Evolutionary conservation across 2,113 vertebrate species (phyloP).

Genomic region (Vanacampus margaritifer): DNA sequence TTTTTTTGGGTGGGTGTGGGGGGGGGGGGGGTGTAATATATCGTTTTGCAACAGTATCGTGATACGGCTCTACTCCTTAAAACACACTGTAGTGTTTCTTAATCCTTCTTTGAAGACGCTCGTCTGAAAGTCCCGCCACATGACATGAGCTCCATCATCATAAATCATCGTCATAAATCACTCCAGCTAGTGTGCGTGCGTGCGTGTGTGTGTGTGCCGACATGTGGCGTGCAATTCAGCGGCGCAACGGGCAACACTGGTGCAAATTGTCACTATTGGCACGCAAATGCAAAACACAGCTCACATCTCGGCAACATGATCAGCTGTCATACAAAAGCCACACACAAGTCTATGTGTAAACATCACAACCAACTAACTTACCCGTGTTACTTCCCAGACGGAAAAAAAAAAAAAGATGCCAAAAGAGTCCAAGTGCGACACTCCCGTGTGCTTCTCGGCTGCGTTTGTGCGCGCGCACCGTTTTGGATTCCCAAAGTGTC

Average conservation of each 20-base stretch:
- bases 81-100: too few relatives aligned
- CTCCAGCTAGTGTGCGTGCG: neutral
- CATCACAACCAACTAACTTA: neutral
- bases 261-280: neutral
- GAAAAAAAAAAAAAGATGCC: neutral
- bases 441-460: neutral
- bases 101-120: too few relatives aligned
- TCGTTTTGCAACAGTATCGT: too few relatives aligned
- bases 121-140: neutral
- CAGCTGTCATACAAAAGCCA: neutral
- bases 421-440: neutral
- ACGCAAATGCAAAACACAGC: neutral
- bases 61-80: too few relatives aligned
- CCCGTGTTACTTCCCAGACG: neutral
- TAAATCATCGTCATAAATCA: neutral
- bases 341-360: neutral
- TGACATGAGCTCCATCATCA: neutral
- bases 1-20: too few relatives aligned
- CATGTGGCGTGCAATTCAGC: neutral
- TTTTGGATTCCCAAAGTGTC: conserved; percentile 37
- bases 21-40: too few relatives aligned
- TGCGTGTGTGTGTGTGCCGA: neutral
- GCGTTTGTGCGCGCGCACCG: neutral
- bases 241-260: neutral
- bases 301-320: neutral